A percentile compares a stretch with the other conserved stretches of the same genome.
Conservation (phyloP, 2,797 vertebrate species). For the Chaetophractus vellerosus region DNA sequence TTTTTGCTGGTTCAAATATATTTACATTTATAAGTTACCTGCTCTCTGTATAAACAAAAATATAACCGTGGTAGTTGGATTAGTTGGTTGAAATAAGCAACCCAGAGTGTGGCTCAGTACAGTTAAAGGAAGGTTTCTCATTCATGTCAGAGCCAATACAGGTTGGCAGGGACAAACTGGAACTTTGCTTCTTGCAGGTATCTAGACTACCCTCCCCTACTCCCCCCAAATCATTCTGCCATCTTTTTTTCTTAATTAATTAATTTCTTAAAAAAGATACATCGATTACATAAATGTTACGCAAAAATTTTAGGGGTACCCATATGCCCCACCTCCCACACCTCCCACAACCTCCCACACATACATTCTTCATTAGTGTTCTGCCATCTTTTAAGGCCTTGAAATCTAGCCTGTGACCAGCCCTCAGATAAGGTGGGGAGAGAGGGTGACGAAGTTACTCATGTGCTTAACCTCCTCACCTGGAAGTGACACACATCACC, state of each 20-base stretch:
- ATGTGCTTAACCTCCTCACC: background rate
- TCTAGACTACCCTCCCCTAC: background rate
- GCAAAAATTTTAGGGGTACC: no score
- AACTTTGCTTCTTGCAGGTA: background rate
- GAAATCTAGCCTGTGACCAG: background rate
- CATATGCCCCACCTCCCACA: no score
- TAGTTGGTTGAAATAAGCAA: conserved; percentile 29
- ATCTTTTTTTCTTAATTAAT: no score
- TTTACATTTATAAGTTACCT: conserved; percentile 25
- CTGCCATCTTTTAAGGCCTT: background rate
- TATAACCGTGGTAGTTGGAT: background rate
- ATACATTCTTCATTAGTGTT: no score
- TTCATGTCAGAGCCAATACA: background rate
- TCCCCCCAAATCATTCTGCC: background rate
- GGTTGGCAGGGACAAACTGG: background rate
- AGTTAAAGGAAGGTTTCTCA: background rate
- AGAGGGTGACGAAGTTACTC: background rate
- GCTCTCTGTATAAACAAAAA: conserved; percentile 56
- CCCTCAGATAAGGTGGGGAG: background rate
- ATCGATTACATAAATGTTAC: no score
- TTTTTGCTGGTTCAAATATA: conserved; percentile 7
- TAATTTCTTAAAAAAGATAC: no score
- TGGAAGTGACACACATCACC: background rate
- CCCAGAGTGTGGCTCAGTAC: background rate
- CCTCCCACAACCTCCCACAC: no score